phyloP scores from a whole-genome alignment of 2,113 vertebrate species.

The Actenoides lindsayi region DNA sequence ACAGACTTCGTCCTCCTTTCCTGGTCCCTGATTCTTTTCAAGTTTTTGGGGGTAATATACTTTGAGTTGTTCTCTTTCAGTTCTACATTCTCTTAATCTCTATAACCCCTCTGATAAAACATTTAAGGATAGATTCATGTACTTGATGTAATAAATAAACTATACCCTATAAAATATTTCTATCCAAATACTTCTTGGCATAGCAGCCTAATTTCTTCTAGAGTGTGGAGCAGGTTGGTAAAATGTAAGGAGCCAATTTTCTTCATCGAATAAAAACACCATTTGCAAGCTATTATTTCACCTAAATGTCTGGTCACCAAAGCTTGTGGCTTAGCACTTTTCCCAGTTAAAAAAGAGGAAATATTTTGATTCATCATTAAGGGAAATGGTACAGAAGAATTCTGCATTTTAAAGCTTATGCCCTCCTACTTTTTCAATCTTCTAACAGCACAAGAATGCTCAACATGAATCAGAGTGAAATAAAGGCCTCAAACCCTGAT shows the following conservation, averaged over 20 bases:
- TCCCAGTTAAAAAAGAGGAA: neutral
- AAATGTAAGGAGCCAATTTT: neutral
- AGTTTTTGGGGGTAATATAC: neutral
- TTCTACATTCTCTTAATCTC: neutral
- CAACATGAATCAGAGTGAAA: neutral
- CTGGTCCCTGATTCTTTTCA: neutral
- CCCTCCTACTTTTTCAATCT: neutral
- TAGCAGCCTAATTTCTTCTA: neutral
- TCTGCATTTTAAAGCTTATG: neutral
- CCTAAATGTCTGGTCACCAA: neutral
- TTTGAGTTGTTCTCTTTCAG: neutral
- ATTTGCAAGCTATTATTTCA: neutral
- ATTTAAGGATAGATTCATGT: neutral
- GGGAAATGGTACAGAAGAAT: neutral
- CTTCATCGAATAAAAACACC: neutral
- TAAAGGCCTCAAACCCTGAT: neutral
- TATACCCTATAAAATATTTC: neutral
- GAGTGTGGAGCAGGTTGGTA: neutral
- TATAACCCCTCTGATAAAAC: neutral
- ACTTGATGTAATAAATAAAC: neutral
- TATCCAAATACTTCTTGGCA: neutral
- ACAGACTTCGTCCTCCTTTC: neutral
- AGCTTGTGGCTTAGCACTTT: neutral
- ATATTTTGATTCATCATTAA: neutral
- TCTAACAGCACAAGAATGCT: neutral